A percentile compares a stretch with the other conserved stretches of the same genome.
Evolutionary conservation across 2,113 vertebrate genomes (phyloP).

Genomic region (Megatriorchis doriae): DNA sequence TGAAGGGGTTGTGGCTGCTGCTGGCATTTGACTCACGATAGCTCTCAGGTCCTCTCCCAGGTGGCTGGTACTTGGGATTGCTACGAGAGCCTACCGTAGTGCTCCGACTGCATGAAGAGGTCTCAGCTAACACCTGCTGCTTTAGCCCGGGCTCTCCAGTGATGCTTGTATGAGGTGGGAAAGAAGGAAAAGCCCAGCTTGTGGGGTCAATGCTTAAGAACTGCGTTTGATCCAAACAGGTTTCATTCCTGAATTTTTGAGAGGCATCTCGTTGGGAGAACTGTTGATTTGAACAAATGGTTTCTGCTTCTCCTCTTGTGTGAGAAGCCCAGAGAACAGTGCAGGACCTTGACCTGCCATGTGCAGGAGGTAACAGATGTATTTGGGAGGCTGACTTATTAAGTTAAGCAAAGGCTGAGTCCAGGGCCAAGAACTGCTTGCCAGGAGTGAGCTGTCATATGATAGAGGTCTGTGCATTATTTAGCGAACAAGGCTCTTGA

Average conservation of each 20-base stretch:
- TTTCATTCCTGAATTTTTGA: neutral
- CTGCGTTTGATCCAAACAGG: neutral
- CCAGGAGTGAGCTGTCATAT: neutral
- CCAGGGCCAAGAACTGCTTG: neutral
- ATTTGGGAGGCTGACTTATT: neutral
- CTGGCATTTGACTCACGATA: neutral
- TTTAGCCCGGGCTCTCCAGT: neutral
- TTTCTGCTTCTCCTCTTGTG: neutral
- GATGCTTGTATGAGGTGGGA: neutral
- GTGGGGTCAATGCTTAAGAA: neutral
- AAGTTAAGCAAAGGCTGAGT: neutral
- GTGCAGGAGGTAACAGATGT: neutral
- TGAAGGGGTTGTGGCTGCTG: neutral
- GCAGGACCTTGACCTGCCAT: neutral
- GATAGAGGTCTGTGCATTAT: neutral
- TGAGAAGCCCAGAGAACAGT: neutral
- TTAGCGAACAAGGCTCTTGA: neutral
- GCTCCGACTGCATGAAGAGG: neutral
- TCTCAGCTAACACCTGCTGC: neutral
- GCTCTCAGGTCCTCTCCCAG: neutral
- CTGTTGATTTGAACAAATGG: neutral
- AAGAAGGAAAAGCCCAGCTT: neutral
- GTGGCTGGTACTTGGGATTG: neutral
- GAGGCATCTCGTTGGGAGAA: neutral
- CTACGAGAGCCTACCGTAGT: fast-evolving